Base-by-base conservation (phyloP, 2,797 vertebrate genomes). In the Anolis apletophallus region DNA sequence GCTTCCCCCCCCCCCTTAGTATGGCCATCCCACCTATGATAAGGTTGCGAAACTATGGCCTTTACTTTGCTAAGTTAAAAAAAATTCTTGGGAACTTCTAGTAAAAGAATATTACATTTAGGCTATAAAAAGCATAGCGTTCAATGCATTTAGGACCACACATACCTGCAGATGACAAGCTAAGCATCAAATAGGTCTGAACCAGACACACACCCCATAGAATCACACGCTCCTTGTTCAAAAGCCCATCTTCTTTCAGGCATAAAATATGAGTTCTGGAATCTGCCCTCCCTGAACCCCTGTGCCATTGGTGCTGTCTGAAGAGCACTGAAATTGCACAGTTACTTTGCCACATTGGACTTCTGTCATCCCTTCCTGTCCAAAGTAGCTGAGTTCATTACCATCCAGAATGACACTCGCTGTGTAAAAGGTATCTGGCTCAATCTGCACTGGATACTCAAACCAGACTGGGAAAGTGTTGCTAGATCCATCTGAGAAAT, bases 221-320 rank as follows among this genome's bases (percentile, higher is more conserved):
- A 52, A 82, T 88, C 87, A 83, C 92, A 92, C 83, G 91, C 82
- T 12, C 16, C 72, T 80, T 84, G 5, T 55, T 40, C 36, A 8
- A 83, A 83, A 87, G 88, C 83, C 71, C 8, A 26, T 83, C 64
- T 55, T 57, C 88, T 78, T 74, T 99, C 96, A 99, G 91, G 98
- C 98, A 40, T 99, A 99, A 95, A 99, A 99, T 95, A 99, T 98
- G 64, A 99, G 98, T 94, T 99, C 99, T 0, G 99, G 99, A 90
- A 99, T 99, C 96, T 99, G 99, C 21, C 99, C 98, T 8, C 99
- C 99, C 93, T 99, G 99, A 34, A 99, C 99, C 3, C 99, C 99
- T 0, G 99, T 99, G 92, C 99, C 98, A 1, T 99, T 99, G 79
- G 99, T 99, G 95, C 99, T 99, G 92, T 99, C 99, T 0, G 99